Percentiles rank a stretch among this genome's conserved stretches.
Evolutionary conservation across 2,888 invertebrate species (phyloP).

Genomic region (Synergus laeviventris): DNA sequence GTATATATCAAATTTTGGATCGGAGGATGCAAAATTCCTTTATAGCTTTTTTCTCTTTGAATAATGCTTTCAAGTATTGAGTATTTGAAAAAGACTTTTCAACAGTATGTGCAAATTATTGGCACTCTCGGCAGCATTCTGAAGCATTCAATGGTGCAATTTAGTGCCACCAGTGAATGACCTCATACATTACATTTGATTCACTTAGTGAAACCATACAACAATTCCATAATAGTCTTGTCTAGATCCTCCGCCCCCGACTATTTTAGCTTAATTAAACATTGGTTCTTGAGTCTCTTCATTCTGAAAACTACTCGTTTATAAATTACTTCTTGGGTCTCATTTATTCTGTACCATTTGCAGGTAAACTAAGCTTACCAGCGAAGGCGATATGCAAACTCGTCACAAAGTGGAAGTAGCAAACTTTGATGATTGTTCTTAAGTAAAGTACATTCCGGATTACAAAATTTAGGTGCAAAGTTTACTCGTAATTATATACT

Average conservation of each 20-base stretch:
- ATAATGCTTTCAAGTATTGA: not conserved
- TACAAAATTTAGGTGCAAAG: no score
- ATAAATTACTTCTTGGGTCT: not conserved
- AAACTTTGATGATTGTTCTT: no score
- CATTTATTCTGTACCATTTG: no score
- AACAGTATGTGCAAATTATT: no score
- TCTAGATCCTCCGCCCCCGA: not conserved
- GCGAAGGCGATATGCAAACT: no score
- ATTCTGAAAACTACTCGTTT: not conserved
- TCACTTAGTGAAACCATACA: conserved; percentile 29
- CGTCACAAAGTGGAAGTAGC: no score
- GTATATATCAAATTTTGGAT: no score
- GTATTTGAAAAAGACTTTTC: not conserved
- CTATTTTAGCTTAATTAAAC: conserved; percentile 5
- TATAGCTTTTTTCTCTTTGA: not conserved
- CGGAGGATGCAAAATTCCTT: no score
- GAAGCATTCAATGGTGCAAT: conserved; percentile 6
- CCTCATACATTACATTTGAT: conserved; percentile 23
- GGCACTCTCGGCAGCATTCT: not conserved
- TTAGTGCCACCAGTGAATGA: conserved; percentile 13
- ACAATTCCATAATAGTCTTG: conserved; percentile 3
- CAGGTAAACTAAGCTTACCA: no score
- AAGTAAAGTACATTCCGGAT: no score
- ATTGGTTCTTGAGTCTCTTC: not conserved
- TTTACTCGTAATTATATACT: no score